A percentile compares a stretch with the other conserved stretches of the same genome.
Conservation (phyloP, 37 sponge, comb jelly and placozoan species). For the Dysidea cf. avara region DNA sequence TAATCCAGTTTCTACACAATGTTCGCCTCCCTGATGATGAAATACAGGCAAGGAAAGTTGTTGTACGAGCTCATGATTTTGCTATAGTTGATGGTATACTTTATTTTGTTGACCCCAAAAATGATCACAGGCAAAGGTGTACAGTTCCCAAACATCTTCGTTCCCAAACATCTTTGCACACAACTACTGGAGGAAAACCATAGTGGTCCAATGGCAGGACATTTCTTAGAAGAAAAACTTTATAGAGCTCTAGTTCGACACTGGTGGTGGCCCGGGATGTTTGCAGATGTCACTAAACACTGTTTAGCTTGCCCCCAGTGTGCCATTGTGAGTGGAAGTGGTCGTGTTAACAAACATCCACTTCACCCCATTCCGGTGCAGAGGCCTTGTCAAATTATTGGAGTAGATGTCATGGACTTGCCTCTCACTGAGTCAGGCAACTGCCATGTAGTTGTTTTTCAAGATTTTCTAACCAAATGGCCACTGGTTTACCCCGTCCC, state of each 20-base stretch:
- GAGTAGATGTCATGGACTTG: no score
- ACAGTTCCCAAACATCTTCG: constrained; percentile 42
- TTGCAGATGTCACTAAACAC: constrained; percentile 7
- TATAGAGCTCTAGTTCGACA: constrained; percentile 5
- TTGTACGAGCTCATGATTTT: not conserved
- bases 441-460: no score
- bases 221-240: not conserved
- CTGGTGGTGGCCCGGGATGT: constrained; percentile 69
- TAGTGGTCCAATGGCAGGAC: no score
- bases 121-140: constrained; percentile 19
- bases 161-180: no score
- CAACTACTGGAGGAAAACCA: constrained; percentile 24
- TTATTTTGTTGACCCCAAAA: constrained; percentile 38
- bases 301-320: constrained; percentile 49
- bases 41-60: not conserved
- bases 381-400: no score
- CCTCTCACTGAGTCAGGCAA: no score
- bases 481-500: constrained; percentile 54
- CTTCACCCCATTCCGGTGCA: no score
- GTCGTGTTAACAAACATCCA: not conserved
- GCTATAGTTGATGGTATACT: constrained; percentile 30
- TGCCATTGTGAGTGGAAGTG: constrained; percentile 18
- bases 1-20: constrained; percentile 12
- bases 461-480: no score
- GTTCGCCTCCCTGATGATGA: constrained; percentile 31